A percentile compares a stretch with the other conserved stretches of the same genome.
phyloP scores from a whole-genome alignment of 2,113 vertebrate genomes.

The Gymnarchus niloticus region DNA sequence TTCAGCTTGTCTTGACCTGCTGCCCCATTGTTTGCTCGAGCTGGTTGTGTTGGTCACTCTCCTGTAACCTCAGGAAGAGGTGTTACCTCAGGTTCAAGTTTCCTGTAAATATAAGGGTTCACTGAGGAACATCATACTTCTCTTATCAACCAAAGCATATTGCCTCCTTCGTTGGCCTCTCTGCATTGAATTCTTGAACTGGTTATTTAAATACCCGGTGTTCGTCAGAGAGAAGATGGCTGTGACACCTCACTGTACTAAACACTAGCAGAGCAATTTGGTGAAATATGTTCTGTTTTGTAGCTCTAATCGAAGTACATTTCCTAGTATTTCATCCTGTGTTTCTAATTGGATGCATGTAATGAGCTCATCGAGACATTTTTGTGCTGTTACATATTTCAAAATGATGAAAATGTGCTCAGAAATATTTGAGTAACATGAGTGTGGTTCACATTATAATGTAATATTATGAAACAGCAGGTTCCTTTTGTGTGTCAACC shows the following conservation, averaged over 20 bases:
- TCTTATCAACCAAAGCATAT: background rate
- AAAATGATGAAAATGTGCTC: too few relatives aligned
- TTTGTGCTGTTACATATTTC: too few relatives aligned
- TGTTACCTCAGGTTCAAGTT: constrained; percentile 22
- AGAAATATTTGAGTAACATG: too few relatives aligned
- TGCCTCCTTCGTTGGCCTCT: background rate
- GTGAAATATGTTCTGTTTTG: background rate
- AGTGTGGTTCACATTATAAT: too few relatives aligned
- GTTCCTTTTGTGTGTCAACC: too few relatives aligned
- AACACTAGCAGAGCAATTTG: background rate
- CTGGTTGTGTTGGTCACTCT: constrained; percentile 17
- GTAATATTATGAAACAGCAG: too few relatives aligned
- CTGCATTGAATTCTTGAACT: background rate
- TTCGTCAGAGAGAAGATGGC: background rate
- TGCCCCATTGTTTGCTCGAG: constrained; percentile 22
- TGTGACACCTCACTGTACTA: background rate
- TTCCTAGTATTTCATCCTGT: background rate
- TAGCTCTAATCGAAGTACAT: background rate
- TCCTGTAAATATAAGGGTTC: constrained; percentile 24
- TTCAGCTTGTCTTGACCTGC: constrained; percentile 15
- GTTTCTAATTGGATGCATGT: background rate
- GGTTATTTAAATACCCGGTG: background rate
- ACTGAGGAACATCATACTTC: background rate
- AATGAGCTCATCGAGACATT: background rate
- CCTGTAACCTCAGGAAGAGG: constrained; percentile 24